A percentile compares a stretch with the other conserved stretches of the same genome.
Conservation (phyloP, 2,113 vertebrate genomes). For the Cranoglanis bouderius region DNA sequence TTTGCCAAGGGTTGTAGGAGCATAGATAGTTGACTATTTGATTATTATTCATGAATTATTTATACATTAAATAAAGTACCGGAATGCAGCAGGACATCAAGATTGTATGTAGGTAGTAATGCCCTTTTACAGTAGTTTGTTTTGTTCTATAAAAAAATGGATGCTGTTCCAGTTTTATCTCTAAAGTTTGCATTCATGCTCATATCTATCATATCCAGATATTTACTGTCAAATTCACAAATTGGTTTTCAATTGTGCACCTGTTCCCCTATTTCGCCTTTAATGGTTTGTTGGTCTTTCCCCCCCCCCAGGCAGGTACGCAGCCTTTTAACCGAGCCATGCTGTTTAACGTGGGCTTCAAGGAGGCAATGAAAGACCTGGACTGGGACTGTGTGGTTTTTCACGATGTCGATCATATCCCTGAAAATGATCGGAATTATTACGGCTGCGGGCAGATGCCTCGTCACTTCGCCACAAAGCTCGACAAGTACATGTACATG, state of each 20-base stretch:
- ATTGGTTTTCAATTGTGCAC: background rate
- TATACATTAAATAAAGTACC: no score
- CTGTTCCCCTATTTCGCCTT: background rate
- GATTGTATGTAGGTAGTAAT: background rate
- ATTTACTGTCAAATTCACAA: background rate
- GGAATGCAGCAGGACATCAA: no score
- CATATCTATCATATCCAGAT: background rate
- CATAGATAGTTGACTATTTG: no score
- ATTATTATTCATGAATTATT: no score
- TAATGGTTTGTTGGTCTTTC: background rate
- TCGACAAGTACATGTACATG: conserved; percentile 99
- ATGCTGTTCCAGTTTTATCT: background rate
- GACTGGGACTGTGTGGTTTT: conserved; percentile 95
- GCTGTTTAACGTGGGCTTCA: conserved; percentile 95
- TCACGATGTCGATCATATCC: conserved; percentile 95
- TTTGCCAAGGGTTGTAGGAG: no score
- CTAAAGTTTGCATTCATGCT: background rate
- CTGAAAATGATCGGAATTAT: conserved; percentile 92
- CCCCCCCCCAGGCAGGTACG: conserved; percentile 86
- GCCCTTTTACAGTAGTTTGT: background rate
- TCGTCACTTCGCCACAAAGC: conserved; percentile 91
- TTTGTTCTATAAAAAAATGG: background rate
- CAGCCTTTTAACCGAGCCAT: conserved; percentile 97
- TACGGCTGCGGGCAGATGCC: conserved; percentile 96
- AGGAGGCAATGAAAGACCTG: conserved; percentile 93